Evolutionary conservation across 2,113 vertebrate species (phyloP).

Genomic region (Grammomys dolichurus): DNA sequence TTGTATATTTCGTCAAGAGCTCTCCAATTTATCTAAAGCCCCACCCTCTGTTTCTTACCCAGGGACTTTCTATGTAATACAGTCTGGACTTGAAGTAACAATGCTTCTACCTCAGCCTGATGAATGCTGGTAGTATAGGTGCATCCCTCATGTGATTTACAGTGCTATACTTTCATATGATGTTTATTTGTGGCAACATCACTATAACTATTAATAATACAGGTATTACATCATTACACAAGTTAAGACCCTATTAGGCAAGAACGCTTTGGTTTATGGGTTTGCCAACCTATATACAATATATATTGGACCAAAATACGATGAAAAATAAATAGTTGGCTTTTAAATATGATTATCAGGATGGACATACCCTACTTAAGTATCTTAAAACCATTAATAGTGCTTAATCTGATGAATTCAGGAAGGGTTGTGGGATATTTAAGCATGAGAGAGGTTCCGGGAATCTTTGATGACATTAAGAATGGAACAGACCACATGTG

Average conservation of each 20-base stretch:
- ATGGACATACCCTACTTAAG: not conserved
- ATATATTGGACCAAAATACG: not conserved
- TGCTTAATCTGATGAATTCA: not conserved
- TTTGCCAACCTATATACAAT: not conserved
- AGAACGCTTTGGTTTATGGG: not conserved
- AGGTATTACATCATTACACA: not conserved
- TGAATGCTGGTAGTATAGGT: not conserved
- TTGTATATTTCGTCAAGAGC: not conserved
- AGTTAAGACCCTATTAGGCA: not conserved
- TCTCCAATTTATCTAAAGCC: no score
- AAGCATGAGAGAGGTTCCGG: not conserved
- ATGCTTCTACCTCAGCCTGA: not conserved
- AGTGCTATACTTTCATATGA: not conserved
- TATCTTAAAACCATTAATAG: not conserved
- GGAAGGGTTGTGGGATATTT: no score
- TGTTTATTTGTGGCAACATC: not conserved
- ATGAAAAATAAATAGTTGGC: not conserved
- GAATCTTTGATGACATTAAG: not conserved
- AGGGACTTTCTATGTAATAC: not conserved
- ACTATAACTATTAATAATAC: not conserved
- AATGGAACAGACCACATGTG: not conserved
- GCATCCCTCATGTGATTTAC: fast-evolving
- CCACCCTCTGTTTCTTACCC: not conserved
- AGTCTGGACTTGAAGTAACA: not conserved
- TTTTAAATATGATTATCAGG: not conserved